These are phyloP conservation scores for Hydropsyche betteni DNA, from an alignment of 2,888 invertebrate genomes.

Conservation along the genomic window DNA sequence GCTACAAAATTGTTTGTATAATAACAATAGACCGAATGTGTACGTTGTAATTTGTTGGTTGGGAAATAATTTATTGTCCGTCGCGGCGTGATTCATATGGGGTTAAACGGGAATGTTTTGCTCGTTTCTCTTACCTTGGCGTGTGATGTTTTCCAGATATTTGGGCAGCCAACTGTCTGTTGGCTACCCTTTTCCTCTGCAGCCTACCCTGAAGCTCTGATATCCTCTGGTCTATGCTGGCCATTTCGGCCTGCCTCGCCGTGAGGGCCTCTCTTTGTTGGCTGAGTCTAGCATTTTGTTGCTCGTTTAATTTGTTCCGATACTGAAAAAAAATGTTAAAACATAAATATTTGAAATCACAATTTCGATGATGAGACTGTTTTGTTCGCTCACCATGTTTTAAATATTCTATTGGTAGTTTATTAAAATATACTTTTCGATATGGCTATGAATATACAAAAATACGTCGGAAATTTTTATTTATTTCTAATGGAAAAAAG, in stretches of 20 bases:
- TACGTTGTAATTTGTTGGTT: neutral
- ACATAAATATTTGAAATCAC: no score
- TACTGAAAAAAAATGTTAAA: constrained; percentile 70
- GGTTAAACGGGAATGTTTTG: no score
- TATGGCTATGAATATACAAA: no score
- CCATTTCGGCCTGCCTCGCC: constrained; percentile 90
- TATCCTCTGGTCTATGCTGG: constrained; percentile 91
- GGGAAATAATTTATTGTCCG: neutral
- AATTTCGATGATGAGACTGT: no score
- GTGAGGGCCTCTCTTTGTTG: constrained; percentile 89
- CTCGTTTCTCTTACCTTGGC: constrained; percentile 34
- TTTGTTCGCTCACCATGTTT: no score
- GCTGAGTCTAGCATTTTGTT: constrained; percentile 89
- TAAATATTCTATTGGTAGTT: no score
- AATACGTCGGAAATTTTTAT: no score
- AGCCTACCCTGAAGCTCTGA: constrained; percentile 92
- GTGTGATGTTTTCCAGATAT: constrained; percentile 48
- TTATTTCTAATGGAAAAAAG: constrained; percentile 29
- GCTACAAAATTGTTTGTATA: no score
- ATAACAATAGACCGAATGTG: neutral
- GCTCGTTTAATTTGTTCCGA: constrained; percentile 94
- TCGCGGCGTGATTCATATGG: no score
- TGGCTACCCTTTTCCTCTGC: constrained; percentile 86
- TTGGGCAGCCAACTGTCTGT: constrained; percentile 71
- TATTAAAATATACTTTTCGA: no score